Conservation (phyloP, 2,888 invertebrate species). For the Lasioglossum oenotherae region DNA sequence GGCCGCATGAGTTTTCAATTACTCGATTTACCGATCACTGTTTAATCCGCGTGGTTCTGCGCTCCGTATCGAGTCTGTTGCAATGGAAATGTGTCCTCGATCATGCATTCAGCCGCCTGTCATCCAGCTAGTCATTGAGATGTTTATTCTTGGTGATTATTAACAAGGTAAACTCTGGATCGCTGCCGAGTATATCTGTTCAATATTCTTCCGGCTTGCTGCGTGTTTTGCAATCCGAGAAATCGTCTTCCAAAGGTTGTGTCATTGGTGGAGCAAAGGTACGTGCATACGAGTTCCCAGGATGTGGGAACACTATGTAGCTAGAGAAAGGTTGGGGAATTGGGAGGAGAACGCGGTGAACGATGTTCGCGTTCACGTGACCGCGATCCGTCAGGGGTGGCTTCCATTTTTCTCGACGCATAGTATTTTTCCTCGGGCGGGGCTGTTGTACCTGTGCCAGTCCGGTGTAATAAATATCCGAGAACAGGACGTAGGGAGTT, state of each 20-base stretch:
- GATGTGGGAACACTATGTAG: background rate
- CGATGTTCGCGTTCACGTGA: conserved; percentile 43
- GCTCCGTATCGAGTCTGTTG: background rate
- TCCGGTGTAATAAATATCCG: conserved; percentile 61
- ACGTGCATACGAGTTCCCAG: background rate
- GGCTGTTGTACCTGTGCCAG: conserved; percentile 22
- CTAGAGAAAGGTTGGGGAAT: background rate
- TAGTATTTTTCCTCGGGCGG: conserved; percentile 52
- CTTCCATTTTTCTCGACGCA: conserved; percentile 59
- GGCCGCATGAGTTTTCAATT: background rate
- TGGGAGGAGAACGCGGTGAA: background rate
- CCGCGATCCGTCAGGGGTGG: conserved; percentile 56
- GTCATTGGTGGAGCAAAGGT: background rate
- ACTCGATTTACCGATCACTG: background rate
- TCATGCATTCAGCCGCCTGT: background rate
- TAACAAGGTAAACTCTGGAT: background rate
- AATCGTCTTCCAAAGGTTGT: background rate
- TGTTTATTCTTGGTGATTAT: background rate
- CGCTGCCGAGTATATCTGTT: background rate
- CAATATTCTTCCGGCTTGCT: background rate
- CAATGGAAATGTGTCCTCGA: background rate
- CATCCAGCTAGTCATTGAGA: background rate
- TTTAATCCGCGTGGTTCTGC: background rate
- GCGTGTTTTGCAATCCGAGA: background rate
- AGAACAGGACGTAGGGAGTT: conserved; percentile 25